These are phyloP conservation scores for Drosophila melanica DNA, from an alignment of 1,140 invertebrate species.

Conservation along the genomic window DNA sequence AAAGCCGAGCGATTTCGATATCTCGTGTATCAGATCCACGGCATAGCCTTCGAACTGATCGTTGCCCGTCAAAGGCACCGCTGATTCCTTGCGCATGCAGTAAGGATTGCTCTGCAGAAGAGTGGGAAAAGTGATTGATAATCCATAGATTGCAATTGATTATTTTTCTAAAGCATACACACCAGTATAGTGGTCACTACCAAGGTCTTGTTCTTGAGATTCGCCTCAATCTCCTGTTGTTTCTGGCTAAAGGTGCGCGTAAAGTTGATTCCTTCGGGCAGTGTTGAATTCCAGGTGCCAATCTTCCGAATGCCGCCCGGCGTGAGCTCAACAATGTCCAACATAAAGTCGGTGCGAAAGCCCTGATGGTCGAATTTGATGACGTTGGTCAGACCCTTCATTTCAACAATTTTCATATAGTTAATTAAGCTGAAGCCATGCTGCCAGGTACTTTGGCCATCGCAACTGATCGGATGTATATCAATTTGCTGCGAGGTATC, in stretches of 20 bases:
- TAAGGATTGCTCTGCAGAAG: slow-evolving; percentile 93
- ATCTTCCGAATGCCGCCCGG: slow-evolving; percentile 92
- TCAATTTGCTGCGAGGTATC: slow-evolving; percentile 95
- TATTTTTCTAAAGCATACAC: slow-evolving; percentile 76
- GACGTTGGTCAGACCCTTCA: slow-evolving; percentile 95
- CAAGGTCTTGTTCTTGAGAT: slow-evolving; percentile 95
- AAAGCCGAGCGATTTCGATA: slow-evolving; percentile 94
- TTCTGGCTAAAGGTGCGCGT: slow-evolving; percentile 93
- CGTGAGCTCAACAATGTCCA: slow-evolving; percentile 95
- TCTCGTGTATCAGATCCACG: slow-evolving; percentile 94
- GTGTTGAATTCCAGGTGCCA: slow-evolving; percentile 93
- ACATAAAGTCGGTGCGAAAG: slow-evolving; percentile 94
- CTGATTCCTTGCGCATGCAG: slow-evolving; percentile 94
- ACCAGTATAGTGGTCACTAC: slow-evolving; percentile 96
- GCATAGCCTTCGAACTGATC: slow-evolving; percentile 95
- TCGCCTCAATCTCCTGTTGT: slow-evolving; percentile 93
- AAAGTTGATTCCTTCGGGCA: slow-evolving; percentile 92
- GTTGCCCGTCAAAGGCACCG: slow-evolving; percentile 91
- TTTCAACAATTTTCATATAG: slow-evolving; percentile 98
- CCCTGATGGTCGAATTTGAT: slow-evolving; percentile 98
- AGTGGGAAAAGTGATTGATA: neutral
- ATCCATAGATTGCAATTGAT: neutral
- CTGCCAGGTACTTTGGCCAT: slow-evolving; percentile 95
- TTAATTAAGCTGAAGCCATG: slow-evolving; percentile 97
- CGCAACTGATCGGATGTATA: slow-evolving; percentile 94